Conservation (phyloP, 2,113 vertebrate genomes). For the Chitala chitala region DNA sequence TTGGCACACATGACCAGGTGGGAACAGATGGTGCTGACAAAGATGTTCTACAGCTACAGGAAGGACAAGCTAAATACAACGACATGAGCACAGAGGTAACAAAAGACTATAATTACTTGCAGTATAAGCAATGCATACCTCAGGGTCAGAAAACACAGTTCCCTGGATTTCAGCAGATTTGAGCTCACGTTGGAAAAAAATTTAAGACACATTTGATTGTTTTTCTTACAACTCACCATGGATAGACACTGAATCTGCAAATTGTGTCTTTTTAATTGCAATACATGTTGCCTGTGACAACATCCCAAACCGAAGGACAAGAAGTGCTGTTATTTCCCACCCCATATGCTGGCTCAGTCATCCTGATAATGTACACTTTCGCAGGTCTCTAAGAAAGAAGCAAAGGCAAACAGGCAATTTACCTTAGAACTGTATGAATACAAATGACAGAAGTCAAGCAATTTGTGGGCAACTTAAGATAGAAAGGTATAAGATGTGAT, state of each 20-base stretch:
- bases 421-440: not conserved
- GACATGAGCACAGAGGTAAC: not conserved
- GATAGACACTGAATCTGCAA: not conserved
- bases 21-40: conserved; percentile 8
- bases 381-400: too few relatives aligned
- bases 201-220: too few relatives aligned
- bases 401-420: not conserved
- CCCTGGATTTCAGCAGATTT: too few relatives aligned
- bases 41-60: not conserved
- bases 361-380: not conserved
- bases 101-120: not conserved
- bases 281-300: not conserved
- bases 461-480: conserved; percentile 14
- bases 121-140: not conserved
- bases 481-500: conserved; percentile 22
- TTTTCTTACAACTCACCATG: too few relatives aligned
- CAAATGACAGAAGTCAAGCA: conserved; percentile 8
- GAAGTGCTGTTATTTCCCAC: too few relatives aligned
- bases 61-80: not conserved
- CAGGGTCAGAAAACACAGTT: not conserved
- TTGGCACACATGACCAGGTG: not conserved
- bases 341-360: too few relatives aligned
- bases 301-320: not conserved
- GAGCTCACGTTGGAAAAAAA: too few relatives aligned
- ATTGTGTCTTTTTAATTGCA: not conserved